Evolutionary conservation across 2,888 invertebrate genomes (phyloP).

Genomic region (Scrobipalpa atriplicella): DNA sequence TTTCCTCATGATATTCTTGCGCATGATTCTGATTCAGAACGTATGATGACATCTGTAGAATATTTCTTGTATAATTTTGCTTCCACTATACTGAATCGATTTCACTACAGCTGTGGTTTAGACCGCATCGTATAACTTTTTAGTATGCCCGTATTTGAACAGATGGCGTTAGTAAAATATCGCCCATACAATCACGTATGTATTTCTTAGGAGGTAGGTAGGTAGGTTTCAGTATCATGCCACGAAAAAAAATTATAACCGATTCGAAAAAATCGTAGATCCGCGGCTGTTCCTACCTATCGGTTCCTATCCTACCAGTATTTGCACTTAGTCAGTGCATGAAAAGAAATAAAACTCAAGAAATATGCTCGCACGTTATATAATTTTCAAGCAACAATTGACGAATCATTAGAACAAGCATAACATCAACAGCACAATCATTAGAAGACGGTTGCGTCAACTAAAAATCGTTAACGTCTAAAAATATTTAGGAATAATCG

Average conservation of each 20-base stretch:
- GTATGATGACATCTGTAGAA: not conserved
- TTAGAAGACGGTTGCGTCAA: conserved; percentile 36
- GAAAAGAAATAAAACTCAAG: conserved; percentile 6
- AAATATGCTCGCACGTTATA: conserved; percentile 38
- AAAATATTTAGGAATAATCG: conserved; percentile 36
- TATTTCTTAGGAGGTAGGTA: too few species aligned
- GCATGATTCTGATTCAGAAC: too few species aligned
- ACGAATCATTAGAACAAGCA: conserved; percentile 45
- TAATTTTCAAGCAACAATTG: conserved; percentile 50
- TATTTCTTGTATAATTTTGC: not conserved
- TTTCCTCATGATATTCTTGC: too few species aligned
- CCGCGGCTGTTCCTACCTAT: too few species aligned
- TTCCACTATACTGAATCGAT: not conserved
- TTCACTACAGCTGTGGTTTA: not conserved
- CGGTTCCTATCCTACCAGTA: too few species aligned
- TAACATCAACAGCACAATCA: conserved; percentile 42
- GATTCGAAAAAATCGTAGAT: too few species aligned
- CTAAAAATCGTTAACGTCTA: conserved; percentile 37
- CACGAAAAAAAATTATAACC: too few species aligned
- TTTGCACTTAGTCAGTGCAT: too few species aligned
- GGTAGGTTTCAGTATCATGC: too few species aligned
- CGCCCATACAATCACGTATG: too few species aligned
- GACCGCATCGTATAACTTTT: not conserved
- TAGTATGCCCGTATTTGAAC: not conserved
- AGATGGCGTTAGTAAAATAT: conserved; percentile 2